Base-by-base conservation (phyloP, 1,140 invertebrate species). In the Trachymyrmex cornetzi region DNA sequence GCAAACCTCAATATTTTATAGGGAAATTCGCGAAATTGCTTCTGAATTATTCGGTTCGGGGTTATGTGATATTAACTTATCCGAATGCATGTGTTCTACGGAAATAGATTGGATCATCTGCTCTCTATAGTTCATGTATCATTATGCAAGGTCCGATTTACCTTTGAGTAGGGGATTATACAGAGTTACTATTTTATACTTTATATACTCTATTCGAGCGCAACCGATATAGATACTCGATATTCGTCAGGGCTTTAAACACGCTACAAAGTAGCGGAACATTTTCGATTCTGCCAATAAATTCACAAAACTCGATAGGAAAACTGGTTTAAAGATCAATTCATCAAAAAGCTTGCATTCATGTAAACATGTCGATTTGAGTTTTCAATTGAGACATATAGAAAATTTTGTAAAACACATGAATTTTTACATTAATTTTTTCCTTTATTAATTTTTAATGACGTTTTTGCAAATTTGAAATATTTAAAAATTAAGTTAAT, bases 51-150 rank as follows among this genome's bases (percentile, higher is more conserved):
- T 67, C 48, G 16, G n/a, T 50, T 67, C 64, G n/a, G 5, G 34
- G 1, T 81, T 71, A 57, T 50, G n/a, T 38, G 12, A 84, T 75
- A 84, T 75, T 61, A 50, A 75, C 6, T 84, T 84, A 75, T 75
- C 38, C 16, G 55, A 48, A 84, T 63, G n/a, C n/a, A n/a, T n/a
- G 4, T 63, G 12, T 27, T 19, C 11, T 22, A n/a, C 77, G 34
- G 77, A 67, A 69, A 80, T 38, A 24, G 48, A 80, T 82, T 77
- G 69, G 57, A 77, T 82, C 55, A 59, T 11, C 64, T 69, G 67
- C n/a, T 34, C 34, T 61, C 14, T 85, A 53, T 44, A 77, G 7
- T 44, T 59, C n/a, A 27, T 55, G 2, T 63, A 66, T 64, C 44
- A 66, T 85, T 75, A 63, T 44, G 22, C 19, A 63, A 2, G n/a